Percentiles rank a stretch among this genome's conserved stretches.
Conservation (phyloP, 1,140 invertebrate genomes). For the Trialeurodes vaporariorum region DNA sequence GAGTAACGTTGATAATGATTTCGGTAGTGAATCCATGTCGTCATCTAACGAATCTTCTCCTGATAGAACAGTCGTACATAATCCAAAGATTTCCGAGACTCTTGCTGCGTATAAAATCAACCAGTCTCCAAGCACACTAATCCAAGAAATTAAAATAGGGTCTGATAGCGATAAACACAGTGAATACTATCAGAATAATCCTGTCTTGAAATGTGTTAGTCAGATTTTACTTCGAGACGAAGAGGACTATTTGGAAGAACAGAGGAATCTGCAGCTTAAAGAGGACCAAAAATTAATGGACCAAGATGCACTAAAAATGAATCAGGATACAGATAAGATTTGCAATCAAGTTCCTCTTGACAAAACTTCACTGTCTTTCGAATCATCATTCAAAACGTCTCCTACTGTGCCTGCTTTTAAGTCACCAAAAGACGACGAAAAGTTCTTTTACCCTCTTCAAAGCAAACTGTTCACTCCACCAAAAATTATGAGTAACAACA, state of each 20-base stretch:
- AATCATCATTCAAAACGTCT: too few species aligned
- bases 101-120: neutral
- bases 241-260: constrained; percentile 32
- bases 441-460: neutral
- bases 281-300: neutral
- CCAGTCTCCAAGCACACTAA: constrained; percentile 12
- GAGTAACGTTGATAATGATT: neutral
- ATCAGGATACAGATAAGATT: neutral
- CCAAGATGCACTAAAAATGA: neutral
- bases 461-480: neutral
- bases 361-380: neutral
- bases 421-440: neutral
- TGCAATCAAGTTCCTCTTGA: neutral
- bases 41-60: neutral
- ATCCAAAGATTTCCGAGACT: neutral
- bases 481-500: neutral
- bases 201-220: constrained; percentile 62
- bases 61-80: neutral
- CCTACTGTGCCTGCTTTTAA: too few species aligned
- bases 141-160: constrained; percentile 16
- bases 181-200: constrained; percentile 45
- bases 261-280: constrained; percentile 8
- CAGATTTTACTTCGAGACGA: constrained; percentile 52
- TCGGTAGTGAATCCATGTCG: neutral
- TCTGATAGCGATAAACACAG: constrained; percentile 8